Evolutionary conservation across 2,113 vertebrate species (phyloP).

Genomic region (Perca fluviatilis): DNA sequence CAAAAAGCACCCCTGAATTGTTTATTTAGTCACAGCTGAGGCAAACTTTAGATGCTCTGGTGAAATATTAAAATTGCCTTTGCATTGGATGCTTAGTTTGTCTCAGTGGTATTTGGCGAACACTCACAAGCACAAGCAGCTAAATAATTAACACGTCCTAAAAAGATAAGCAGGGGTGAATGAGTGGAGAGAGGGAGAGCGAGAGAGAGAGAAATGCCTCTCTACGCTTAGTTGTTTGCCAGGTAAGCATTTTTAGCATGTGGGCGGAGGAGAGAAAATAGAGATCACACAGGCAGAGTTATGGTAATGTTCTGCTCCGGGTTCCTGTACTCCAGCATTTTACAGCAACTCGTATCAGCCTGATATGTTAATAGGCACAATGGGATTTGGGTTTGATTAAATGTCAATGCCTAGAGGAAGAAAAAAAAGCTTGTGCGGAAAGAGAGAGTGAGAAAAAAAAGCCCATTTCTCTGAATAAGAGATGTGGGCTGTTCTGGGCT

Average conservation of each 20-base stretch:
- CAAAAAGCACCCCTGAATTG: conserved; percentile 26
- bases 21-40: conserved; percentile 51
- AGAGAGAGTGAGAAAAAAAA: conserved; percentile 6
- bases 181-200: conserved; percentile 26
- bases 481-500: conserved; percentile 56
- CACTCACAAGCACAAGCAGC: conserved; percentile 55
- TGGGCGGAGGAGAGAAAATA: conserved; percentile 68
- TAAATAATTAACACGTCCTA: conserved; percentile 80
- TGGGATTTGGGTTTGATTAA: conserved; percentile 85
- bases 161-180: conserved; percentile 70
- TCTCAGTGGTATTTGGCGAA: conserved; percentile 62
- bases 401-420: conserved; percentile 77
- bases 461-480: conserved; percentile 61
- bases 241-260: conserved; percentile 74
- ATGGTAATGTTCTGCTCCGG: conserved; percentile 78
- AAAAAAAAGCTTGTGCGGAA: conserved; percentile 70
- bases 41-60: conserved; percentile 47
- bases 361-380: conserved; percentile 84
- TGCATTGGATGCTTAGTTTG: conserved; percentile 59
- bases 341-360: conserved; percentile 66
- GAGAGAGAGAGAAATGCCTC: conserved; percentile 38
- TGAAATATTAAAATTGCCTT: conserved; percentile 68
- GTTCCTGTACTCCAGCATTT: conserved; percentile 75
- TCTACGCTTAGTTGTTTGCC: conserved; percentile 64
- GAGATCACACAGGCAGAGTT: conserved; percentile 77